Conservation (phyloP, 2,888 invertebrate species). For the Metalampra italica region DNA sequence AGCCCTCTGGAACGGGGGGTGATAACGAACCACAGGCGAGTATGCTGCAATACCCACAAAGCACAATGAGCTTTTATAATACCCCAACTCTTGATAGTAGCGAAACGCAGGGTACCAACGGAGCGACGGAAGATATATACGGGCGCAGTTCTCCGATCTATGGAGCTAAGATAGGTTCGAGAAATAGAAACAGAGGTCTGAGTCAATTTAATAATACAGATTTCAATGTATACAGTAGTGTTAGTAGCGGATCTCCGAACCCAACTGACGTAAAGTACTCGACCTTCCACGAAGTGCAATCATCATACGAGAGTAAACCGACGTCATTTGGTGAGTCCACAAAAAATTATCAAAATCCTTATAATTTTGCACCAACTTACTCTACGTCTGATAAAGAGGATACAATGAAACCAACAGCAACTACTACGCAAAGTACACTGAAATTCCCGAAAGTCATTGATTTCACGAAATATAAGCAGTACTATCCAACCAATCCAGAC, state of each 20-base stretch:
- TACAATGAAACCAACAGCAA: conserved; percentile 22
- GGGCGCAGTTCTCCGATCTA: conserved; percentile 48
- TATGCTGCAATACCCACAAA: conserved; percentile 46
- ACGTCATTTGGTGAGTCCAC: conserved; percentile 30
- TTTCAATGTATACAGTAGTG: conserved; percentile 35
- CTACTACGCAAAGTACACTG: conserved; percentile 26
- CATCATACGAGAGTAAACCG: conserved; percentile 36
- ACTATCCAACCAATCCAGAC: conserved; percentile 49
- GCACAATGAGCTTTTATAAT: conserved; percentile 41
- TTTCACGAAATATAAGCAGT: conserved; percentile 54
- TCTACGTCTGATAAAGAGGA: conserved; percentile 34
- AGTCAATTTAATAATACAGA: conserved; percentile 44
- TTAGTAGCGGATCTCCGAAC: conserved; percentile 31
- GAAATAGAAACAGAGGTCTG: conserved; percentile 35
- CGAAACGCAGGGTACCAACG: conserved; percentile 35
- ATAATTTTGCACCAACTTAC: conserved; percentile 32
- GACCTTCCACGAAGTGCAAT: conserved; percentile 30
- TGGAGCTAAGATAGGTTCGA: conserved; percentile 57
- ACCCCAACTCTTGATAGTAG: conserved; percentile 38
- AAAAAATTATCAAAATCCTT: conserved; percentile 33
- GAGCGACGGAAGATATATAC: conserved; percentile 29
- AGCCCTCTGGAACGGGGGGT: conserved; percentile 30
- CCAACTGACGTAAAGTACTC: conserved; percentile 37
- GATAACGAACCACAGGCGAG: conserved; percentile 39
- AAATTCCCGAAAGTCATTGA: conserved; percentile 62